These are phyloP conservation scores for Amphimallon solstitiale DNA, from an alignment of 2,888 invertebrate species.

Conservation along the genomic window DNA sequence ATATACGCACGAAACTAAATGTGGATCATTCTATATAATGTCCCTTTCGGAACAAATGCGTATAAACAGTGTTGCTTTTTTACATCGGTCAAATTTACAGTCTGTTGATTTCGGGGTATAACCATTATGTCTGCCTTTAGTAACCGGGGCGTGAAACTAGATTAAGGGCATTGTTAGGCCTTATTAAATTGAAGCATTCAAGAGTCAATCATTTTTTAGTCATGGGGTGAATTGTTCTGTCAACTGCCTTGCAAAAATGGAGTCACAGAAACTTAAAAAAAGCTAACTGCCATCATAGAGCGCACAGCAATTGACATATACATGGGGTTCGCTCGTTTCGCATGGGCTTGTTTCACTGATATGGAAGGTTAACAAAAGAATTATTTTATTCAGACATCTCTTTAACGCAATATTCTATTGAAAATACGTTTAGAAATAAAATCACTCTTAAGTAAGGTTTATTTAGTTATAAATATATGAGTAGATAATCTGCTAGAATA, in stretches of 20 bases:
- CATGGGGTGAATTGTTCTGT: slow-evolving; percentile 44
- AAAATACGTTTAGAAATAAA: too few species aligned
- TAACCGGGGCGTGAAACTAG: slow-evolving; percentile 54
- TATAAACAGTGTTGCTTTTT: background rate
- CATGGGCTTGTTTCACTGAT: too few species aligned
- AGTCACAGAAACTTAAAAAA: slow-evolving; percentile 32
- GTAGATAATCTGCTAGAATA: too few species aligned
- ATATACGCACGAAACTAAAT: too few species aligned
- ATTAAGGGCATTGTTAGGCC: slow-evolving; percentile 51
- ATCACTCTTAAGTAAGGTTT: too few species aligned
- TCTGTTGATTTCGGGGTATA: slow-evolving; percentile 42
- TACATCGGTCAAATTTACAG: slow-evolving; percentile 44
- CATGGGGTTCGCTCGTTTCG: too few species aligned
- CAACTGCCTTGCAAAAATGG: slow-evolving; percentile 44
- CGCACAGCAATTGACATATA: background rate
- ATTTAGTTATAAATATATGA: too few species aligned
- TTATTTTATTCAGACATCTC: too few species aligned
- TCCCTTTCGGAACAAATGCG: background rate
- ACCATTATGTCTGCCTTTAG: slow-evolving; percentile 41
- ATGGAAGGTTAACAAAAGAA: too few species aligned
- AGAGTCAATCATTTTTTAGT: slow-evolving; percentile 52
- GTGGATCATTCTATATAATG: background rate
- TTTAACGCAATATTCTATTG: too few species aligned
- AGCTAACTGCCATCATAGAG: slow-evolving; percentile 21
- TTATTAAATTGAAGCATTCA: slow-evolving; percentile 54